These are phyloP conservation scores for Thalassarche chlororhynchos DNA, from an alignment of 2,113 vertebrate genomes.

Conservation along the genomic window DNA sequence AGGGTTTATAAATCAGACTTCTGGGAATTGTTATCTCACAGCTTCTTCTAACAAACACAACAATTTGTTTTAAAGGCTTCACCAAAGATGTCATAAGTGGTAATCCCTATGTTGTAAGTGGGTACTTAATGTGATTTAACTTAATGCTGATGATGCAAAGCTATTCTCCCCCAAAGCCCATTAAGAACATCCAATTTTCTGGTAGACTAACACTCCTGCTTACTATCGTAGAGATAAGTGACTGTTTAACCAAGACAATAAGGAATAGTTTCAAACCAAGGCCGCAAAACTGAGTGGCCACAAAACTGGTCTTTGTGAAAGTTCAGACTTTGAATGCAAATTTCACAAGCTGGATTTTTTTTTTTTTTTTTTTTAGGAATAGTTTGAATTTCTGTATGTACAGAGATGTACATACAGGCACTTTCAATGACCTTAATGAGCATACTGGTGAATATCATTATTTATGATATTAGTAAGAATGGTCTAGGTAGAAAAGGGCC, in stretches of 20 bases:
- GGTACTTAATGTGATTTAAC: conserved; percentile 51
- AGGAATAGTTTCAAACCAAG: background rate
- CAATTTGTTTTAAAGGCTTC: conserved; percentile 68
- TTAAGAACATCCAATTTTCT: conserved; percentile 63
- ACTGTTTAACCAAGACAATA: conserved; percentile 37
- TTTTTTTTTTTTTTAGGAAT: background rate
- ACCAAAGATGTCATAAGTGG: conserved; percentile 60
- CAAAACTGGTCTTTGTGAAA: background rate
- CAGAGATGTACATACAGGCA: background rate
- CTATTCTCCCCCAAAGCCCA: conserved; percentile 48
- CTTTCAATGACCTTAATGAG: background rate
- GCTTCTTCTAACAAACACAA: conserved; percentile 55
- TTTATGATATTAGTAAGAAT: background rate
- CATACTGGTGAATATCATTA: background rate
- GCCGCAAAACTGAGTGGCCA: background rate
- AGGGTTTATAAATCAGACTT: conserved; percentile 34
- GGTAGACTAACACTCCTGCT: conserved; percentile 44
- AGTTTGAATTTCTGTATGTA: background rate
- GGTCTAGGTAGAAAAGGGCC: background rate
- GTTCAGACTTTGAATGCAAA: background rate
- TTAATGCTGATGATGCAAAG: conserved; percentile 58
- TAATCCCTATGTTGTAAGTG: conserved; percentile 52
- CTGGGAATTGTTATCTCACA: conserved; percentile 53
- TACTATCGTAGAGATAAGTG: conserved; percentile 42
- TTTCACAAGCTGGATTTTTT: background rate